phyloP scores from a whole-genome alignment of 1,140 invertebrate species.

The Drosophila guanche region DNA sequence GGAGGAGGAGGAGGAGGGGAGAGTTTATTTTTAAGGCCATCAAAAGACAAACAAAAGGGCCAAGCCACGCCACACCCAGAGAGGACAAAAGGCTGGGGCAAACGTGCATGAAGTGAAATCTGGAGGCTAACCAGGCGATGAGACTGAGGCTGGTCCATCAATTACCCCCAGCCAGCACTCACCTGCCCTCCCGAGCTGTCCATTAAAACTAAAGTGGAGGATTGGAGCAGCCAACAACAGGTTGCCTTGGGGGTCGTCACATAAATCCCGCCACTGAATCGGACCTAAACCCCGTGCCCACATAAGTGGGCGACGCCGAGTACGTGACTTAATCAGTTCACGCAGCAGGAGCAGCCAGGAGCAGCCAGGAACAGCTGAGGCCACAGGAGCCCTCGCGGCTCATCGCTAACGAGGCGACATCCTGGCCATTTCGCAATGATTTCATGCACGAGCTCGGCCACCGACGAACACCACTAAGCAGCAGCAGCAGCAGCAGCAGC shows the following conservation, averaged over 20 bases:
- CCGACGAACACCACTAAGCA: background rate
- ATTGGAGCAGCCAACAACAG: conserved; percentile 49
- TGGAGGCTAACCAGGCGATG: conserved; percentile 40
- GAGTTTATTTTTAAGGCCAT: conserved; percentile 30
- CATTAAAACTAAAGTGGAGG: conserved; percentile 34
- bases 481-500: conserved; percentile 35
- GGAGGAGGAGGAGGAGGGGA: too few species aligned
- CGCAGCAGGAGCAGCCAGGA: conserved; percentile 47
- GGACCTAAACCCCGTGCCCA: conserved; percentile 11
- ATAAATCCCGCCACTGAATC: conserved; percentile 12
- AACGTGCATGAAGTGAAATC: conserved; percentile 60
- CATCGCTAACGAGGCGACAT: conserved; percentile 30
- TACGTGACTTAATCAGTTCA: conserved; percentile 74
- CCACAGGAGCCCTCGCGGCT: conserved; percentile 9
- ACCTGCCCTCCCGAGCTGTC: conserved; percentile 31
- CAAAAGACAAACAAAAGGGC: conserved; percentile 31
- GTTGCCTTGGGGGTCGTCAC: conserved; percentile 27
- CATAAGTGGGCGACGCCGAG: conserved; percentile 49
- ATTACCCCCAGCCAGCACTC: conserved; percentile 42
- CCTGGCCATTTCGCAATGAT: conserved; percentile 48
- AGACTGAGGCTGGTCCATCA: conserved; percentile 43
- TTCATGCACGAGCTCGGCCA: conserved; percentile 28
- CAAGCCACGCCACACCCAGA: background rate
- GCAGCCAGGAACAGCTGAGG: conserved; percentile 3
- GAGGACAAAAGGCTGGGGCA: conserved; percentile 17